A percentile compares a stretch with the other conserved stretches of the same genome.
These are phyloP conservation scores for Drosophila punjabiensis DNA, from an alignment of 1,140 invertebrate species.

Conservation along the genomic window DNA sequence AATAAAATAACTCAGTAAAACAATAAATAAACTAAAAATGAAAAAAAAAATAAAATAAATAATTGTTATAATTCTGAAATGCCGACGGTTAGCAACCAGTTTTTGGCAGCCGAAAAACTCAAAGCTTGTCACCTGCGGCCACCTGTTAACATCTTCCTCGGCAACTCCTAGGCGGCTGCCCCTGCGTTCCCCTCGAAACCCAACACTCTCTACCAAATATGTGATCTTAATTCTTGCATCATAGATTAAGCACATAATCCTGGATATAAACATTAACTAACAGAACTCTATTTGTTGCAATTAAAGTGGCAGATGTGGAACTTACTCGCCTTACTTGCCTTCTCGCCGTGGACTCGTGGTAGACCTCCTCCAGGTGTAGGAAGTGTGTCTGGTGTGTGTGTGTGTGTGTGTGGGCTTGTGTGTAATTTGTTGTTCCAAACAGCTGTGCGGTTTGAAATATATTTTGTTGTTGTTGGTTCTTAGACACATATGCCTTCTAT, in stretches of 20 bases:
- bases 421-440: constrained; percentile 11
- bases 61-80: neutral
- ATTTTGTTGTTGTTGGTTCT: neutral
- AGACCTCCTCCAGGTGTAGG: neutral
- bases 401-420: no score
- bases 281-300: neutral
- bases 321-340: neutral
- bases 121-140: constrained; percentile 2
- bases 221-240: no score
- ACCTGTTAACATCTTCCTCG: constrained; percentile 4
- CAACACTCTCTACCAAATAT: neutral
- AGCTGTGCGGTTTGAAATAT: constrained; percentile 6
- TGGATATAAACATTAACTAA: neutral
- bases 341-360: neutral
- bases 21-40: neutral
- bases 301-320: neutral
- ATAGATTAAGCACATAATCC: no score
- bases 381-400: neutral
- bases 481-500: neutral
- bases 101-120: neutral
- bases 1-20: neutral
- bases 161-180: neutral
- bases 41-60: neutral
- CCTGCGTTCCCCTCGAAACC: neutral
- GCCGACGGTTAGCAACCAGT: neutral